These are phyloP conservation scores for Tipula helvola DNA, from an alignment of 2,888 invertebrate genomes.

Conservation along the genomic window DNA sequence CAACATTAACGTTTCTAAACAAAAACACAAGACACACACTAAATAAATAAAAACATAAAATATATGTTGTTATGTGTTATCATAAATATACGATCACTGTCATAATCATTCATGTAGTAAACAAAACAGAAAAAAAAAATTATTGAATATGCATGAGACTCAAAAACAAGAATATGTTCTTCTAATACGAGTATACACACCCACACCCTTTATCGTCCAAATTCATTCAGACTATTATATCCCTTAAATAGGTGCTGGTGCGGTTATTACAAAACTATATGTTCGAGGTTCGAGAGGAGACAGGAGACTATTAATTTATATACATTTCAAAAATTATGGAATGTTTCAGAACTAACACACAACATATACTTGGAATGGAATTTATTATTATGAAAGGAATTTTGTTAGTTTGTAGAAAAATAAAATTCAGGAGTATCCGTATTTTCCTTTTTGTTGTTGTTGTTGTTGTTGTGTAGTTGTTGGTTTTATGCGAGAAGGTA, in stretches of 20 bases:
- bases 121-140: not conserved
- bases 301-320: not conserved
- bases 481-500: not conserved
- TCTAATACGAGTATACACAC: not conserved
- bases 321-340: constrained; percentile 4
- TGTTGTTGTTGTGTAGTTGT: not conserved
- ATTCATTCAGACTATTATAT: not conserved
- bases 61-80: not conserved
- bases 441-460: not conserved
- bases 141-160: not conserved
- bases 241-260: not conserved
- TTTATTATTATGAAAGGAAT: not conserved
- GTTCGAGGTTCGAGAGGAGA: not conserved
- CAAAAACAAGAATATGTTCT: not conserved
- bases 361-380: not conserved
- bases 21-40: no score
- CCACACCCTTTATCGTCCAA: not conserved
- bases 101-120: not conserved
- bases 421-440: not conserved
- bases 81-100: not conserved
- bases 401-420: not conserved
- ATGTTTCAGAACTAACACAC: not conserved
- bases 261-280: not conserved
- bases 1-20: not conserved
- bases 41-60: not conserved